These are phyloP conservation scores for Callinectes sapidus DNA, from an alignment of 2,888 invertebrate genomes.

Conservation along the genomic window DNA sequence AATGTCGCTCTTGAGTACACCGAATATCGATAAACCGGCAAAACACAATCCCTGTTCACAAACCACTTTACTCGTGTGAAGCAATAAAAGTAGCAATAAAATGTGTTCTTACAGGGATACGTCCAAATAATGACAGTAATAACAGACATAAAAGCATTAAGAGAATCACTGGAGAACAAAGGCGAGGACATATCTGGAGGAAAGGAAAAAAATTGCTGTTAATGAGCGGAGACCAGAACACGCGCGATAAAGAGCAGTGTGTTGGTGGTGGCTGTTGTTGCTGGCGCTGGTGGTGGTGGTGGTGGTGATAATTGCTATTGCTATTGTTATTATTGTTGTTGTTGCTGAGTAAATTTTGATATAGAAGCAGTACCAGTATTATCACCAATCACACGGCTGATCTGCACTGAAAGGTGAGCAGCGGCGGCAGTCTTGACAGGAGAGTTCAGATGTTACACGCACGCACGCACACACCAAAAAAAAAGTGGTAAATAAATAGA, in stretches of 20 bases:
- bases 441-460: not conserved
- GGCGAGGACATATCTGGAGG: conserved; percentile 3
- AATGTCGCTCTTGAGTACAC: not conserved
- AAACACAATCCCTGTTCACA: not conserved
- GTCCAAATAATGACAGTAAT: not conserved
- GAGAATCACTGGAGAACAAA: not conserved
- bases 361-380: no score
- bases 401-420: not conserved
- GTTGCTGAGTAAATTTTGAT: no score
- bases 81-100: not conserved
- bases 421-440: not conserved
- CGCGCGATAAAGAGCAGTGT: not conserved
- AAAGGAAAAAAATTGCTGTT: not conserved
- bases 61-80: not conserved
- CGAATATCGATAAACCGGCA: not conserved
- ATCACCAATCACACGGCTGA: not conserved
- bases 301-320: no score
- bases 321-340: no score
- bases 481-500: no score
- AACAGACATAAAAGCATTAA: not conserved
- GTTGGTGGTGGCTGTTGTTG: not conserved
- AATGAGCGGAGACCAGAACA: not conserved
- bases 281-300: no score
- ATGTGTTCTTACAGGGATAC: conserved; percentile 8
- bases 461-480: not conserved